Evolutionary conservation across 2,113 vertebrate species (phyloP).

Genomic region (Chunga burmeisteri): DNA sequence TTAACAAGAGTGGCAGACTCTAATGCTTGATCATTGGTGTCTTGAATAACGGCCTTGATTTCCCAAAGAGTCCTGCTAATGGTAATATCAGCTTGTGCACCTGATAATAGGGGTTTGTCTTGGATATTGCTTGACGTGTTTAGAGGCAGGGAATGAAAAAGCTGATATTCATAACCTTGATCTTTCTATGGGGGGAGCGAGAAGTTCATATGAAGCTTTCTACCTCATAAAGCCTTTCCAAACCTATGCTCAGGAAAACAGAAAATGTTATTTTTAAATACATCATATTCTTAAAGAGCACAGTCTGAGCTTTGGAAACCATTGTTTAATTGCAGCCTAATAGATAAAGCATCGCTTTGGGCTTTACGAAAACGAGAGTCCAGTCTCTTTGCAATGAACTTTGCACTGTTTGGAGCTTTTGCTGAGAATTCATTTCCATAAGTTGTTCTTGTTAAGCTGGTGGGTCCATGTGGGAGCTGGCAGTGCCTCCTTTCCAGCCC

Average conservation of each 20-base stretch:
- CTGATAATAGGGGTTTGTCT: not conserved
- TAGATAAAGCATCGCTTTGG: not conserved
- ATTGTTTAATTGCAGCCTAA: not conserved
- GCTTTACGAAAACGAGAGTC: not conserved
- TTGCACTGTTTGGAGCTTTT: not conserved
- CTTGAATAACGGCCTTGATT: not conserved
- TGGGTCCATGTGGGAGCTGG: not conserved
- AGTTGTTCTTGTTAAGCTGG: not conserved
- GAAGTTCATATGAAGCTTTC: not conserved
- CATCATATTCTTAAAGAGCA: not conserved
- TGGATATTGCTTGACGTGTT: not conserved
- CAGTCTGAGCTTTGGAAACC: not conserved
- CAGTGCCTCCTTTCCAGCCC: not conserved
- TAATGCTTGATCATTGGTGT: not conserved
- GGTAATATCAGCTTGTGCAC: not conserved
- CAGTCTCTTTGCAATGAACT: not conserved
- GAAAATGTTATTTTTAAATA: not conserved
- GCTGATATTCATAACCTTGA: not conserved
- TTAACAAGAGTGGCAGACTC: not conserved
- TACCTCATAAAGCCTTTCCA: not conserved
- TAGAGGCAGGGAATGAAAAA: not conserved
- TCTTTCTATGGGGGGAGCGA: not conserved
- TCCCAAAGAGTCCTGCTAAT: not conserved
- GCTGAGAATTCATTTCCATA: not conserved
- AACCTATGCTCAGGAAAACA: not conserved